Evolutionary conservation across 2,888 invertebrate genomes (phyloP).

Genomic region (Athalia rosae): DNA sequence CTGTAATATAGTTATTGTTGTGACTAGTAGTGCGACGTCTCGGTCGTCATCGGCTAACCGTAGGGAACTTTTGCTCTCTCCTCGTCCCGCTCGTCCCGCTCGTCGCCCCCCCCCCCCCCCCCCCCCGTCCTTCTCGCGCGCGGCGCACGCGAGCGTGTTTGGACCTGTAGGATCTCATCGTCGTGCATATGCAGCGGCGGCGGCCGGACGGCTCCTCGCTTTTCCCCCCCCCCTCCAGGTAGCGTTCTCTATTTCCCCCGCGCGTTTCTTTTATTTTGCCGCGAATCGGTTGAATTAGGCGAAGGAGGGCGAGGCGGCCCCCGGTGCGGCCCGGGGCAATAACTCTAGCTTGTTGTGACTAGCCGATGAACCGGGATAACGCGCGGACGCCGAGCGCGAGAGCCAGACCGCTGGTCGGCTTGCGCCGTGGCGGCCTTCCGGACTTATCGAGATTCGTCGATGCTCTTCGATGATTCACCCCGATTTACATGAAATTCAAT

Average conservation of each 20-base stretch:
- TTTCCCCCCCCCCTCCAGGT: neutral
- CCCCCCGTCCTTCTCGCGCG: constrained; percentile 11
- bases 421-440: neutral
- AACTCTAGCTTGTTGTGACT: constrained; percentile 67
- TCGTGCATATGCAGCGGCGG: no score
- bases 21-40: constrained; percentile 51
- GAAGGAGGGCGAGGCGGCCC: constrained; percentile 50
- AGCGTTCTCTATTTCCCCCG: neutral
- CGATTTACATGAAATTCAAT: neutral
- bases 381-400: constrained; percentile 61
- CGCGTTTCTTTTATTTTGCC: constrained; percentile 51
- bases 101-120: no score
- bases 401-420: constrained; percentile 69
- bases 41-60: constrained; percentile 14
- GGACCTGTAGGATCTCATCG: neutral
- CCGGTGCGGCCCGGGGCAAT: constrained; percentile 60
- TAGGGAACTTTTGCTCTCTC: neutral
- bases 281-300: constrained; percentile 63
- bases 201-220: neutral
- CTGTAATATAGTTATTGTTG: constrained; percentile 55
- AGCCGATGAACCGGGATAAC: constrained; percentile 55
- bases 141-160: no score
- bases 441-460: constrained; percentile 11
- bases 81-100: constrained; percentile 6
- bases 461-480: neutral